Conservation (phyloP, 2,797 vertebrate species). For the Mus minutoides region DNA sequence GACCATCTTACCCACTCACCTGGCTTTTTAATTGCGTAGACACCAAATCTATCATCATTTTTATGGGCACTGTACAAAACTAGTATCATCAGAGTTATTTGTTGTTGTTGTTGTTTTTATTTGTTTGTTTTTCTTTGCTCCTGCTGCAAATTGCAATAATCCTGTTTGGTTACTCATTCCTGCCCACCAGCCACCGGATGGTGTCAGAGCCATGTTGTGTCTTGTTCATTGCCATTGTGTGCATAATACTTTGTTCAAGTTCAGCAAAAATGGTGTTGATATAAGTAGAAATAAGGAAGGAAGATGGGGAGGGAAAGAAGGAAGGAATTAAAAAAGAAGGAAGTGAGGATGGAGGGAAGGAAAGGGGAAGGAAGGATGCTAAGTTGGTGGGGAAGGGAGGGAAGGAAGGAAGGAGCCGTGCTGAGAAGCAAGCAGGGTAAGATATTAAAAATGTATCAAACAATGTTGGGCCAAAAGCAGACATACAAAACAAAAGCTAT, state of each 20-base stretch:
- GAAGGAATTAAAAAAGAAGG: neutral
- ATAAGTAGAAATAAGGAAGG: neutral
- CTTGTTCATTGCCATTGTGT: neutral
- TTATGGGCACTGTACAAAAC: neutral
- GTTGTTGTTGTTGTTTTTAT: constrained; percentile 25
- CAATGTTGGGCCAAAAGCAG: neutral
- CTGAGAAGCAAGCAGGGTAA: neutral
- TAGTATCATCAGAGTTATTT: too few relatives aligned
- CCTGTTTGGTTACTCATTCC: neutral
- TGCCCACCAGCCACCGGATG: accelerated
- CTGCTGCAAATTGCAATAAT: neutral
- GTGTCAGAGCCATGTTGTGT: neutral
- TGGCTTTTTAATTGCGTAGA: neutral
- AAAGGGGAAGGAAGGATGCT: neutral
- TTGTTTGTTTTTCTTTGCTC: neutral
- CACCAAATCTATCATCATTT: neutral
- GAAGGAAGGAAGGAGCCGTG: neutral
- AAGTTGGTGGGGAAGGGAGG: neutral
- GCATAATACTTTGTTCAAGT: neutral
- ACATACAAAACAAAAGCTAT: neutral
- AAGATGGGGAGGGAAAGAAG: neutral
- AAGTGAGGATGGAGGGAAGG: too few relatives aligned
- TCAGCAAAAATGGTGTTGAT: neutral
- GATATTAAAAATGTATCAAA: neutral
- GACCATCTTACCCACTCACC: too few relatives aligned